Evolutionary conservation across 2,888 invertebrate genomes (phyloP).

Genomic region (Electrophaes corylata): DNA sequence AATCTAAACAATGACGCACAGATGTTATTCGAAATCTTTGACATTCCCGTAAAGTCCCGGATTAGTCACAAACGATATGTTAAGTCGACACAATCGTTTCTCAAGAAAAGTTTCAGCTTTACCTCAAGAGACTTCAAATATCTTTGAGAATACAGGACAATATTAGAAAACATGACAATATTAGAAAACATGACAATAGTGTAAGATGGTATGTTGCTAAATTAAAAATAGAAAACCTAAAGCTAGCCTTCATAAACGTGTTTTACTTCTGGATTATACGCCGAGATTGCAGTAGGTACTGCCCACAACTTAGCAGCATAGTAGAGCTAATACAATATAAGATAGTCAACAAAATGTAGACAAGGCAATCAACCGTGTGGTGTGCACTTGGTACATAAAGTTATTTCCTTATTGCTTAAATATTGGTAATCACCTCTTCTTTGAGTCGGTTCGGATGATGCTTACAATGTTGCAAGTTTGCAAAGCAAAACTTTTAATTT

Average conservation of each 20-base stretch:
- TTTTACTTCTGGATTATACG: constrained; percentile 17
- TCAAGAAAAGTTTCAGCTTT: constrained; percentile 21
- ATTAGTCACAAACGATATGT: constrained; percentile 19
- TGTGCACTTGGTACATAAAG: background rate
- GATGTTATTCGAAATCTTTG: background rate
- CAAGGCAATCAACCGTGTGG: background rate
- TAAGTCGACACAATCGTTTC: constrained; percentile 6
- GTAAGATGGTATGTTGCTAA: constrained; percentile 11
- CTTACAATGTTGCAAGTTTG: constrained; percentile 28
- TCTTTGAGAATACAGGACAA: too few relatives aligned
- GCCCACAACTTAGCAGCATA: constrained; percentile 3
- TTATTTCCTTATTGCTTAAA: background rate
- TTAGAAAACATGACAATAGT: constrained; percentile 6
- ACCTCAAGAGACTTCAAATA: constrained; percentile 19
- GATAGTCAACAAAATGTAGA: background rate
- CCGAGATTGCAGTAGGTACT: constrained; percentile 23
- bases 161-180: too few relatives aligned
- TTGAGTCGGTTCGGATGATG: constrained; percentile 5
- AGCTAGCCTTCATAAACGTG: constrained; percentile 5
- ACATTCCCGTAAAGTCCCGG: constrained; percentile 8
- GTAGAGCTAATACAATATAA: background rate
- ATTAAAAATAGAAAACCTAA: constrained; percentile 9
- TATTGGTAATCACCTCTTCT: constrained; percentile 5
- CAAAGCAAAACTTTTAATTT: constrained; percentile 44
- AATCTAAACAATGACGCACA: background rate